Conservation (phyloP, 2,113 vertebrate genomes). For the Mionectes macconnelli region DNA sequence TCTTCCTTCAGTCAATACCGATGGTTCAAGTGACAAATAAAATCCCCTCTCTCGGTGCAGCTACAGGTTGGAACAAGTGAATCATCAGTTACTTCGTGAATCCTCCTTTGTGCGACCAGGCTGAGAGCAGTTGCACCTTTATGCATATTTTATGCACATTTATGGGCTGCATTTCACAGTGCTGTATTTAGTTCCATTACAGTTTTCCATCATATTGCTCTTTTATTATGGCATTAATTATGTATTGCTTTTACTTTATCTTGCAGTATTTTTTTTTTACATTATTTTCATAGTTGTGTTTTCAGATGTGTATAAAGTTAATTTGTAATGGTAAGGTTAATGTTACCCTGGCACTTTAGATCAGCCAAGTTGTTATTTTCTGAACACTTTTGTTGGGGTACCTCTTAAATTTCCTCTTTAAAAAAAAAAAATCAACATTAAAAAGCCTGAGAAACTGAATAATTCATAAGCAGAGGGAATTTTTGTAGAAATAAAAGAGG, state of each 20-base stretch:
- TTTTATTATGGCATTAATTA: conserved; percentile 72
- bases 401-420: not conserved
- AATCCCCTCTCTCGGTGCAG: conserved; percentile 48
- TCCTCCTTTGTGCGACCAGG: conserved; percentile 59
- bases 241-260: conserved; percentile 67
- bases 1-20: conserved; percentile 40
- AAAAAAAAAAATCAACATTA: not conserved
- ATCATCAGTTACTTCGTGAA: conserved; percentile 67
- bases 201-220: conserved; percentile 65
- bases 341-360: not conserved
- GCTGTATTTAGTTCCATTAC: conserved; percentile 69
- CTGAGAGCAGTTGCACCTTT: conserved; percentile 70
- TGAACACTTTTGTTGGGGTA: not conserved
- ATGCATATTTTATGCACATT: conserved; percentile 71
- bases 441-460: not conserved
- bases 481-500: not conserved
- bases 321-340: conserved; percentile 45
- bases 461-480: conserved; percentile 14
- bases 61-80: conserved; percentile 68
- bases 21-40: conserved; percentile 60
- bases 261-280: conserved; percentile 38
- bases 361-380: not conserved
- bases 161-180: conserved; percentile 62
- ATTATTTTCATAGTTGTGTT: conserved; percentile 55
- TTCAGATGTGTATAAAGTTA: conserved; percentile 55